phyloP scores from a whole-genome alignment of 2,797 vertebrate species.

The Siniperca obscura region DNA sequence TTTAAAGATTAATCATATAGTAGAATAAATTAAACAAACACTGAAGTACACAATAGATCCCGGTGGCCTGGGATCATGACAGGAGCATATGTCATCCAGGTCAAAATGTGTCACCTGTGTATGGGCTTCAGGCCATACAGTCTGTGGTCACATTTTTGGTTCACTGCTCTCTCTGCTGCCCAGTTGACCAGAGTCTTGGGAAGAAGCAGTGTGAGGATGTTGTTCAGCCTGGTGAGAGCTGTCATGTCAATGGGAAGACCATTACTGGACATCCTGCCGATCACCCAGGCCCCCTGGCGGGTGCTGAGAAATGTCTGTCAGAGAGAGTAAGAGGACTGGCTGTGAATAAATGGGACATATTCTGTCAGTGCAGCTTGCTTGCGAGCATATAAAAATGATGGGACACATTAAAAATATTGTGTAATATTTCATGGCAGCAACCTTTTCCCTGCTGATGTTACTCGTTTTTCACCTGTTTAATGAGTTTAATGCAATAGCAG shows the following conservation, averaged over 20 bases:
- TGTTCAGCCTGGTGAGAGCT: conserved; percentile 74
- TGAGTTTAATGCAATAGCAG: not conserved
- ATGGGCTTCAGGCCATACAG: conserved; percentile 88
- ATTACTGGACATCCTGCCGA: conserved; percentile 79
- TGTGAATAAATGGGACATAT: not conserved
- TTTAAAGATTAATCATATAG: too few relatives aligned
- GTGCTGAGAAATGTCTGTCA: conserved; percentile 91
- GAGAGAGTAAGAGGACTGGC: not conserved
- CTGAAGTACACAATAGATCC: not conserved
- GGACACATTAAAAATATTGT: not conserved
- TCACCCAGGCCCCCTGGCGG: conserved; percentile 86
- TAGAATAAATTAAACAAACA: not conserved
- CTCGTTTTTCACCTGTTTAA: not conserved
- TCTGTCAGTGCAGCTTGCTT: not conserved
- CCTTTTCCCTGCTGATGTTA: not conserved
- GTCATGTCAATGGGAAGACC: conserved; percentile 90
- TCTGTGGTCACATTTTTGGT: conserved; percentile 85
- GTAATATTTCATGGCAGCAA: not conserved
- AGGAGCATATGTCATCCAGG: too few relatives aligned
- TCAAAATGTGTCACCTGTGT: conserved; percentile 81
- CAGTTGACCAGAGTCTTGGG: conserved; percentile 76
- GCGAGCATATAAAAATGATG: not conserved
- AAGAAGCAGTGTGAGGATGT: conserved; percentile 72
- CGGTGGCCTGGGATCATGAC: not conserved
- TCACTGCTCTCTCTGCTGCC: conserved; percentile 76